A percentile compares a stretch with the other conserved stretches of the same genome.
phyloP scores from a whole-genome alignment of 2,888 invertebrate genomes.

The Oligia fasciuncula region DNA sequence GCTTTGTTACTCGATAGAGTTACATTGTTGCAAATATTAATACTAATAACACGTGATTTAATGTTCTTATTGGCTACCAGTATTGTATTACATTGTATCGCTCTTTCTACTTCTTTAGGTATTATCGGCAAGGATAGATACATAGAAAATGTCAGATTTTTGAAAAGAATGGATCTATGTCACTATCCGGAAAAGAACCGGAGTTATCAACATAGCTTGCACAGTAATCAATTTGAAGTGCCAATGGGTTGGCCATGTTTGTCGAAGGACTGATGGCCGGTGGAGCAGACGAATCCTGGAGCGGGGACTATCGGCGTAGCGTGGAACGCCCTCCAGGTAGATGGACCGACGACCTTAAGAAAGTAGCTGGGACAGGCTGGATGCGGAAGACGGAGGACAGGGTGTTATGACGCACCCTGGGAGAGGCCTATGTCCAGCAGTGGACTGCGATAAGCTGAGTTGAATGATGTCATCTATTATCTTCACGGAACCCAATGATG shows the following conservation, averaged over 20 bases:
- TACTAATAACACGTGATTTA: neutral
- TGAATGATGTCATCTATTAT: neutral
- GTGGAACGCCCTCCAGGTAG: neutral
- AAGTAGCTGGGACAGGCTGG: neutral
- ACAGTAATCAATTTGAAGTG: too few species aligned
- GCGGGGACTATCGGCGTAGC: neutral
- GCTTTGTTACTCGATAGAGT: conserved; percentile 15
- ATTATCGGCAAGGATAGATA: neutral
- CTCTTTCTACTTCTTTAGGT: neutral
- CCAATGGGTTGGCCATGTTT: neutral
- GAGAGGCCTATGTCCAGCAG: neutral
- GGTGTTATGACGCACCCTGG: neutral
- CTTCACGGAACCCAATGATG: too few species aligned
- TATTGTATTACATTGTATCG: neutral
- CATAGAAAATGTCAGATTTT: too few species aligned
- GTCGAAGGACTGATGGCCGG: too few species aligned
- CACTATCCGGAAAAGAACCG: neutral
- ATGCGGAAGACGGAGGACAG: neutral
- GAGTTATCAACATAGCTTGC: too few species aligned
- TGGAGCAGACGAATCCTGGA: too few species aligned
- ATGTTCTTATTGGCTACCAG: conserved; percentile 1
- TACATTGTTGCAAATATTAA: conserved; percentile 17
- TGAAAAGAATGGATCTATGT: neutral
- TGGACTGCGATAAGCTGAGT: neutral
- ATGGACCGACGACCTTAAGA: too few species aligned